Conservation (phyloP, 2,113 vertebrate genomes). For the Tupaia tana region DNA sequence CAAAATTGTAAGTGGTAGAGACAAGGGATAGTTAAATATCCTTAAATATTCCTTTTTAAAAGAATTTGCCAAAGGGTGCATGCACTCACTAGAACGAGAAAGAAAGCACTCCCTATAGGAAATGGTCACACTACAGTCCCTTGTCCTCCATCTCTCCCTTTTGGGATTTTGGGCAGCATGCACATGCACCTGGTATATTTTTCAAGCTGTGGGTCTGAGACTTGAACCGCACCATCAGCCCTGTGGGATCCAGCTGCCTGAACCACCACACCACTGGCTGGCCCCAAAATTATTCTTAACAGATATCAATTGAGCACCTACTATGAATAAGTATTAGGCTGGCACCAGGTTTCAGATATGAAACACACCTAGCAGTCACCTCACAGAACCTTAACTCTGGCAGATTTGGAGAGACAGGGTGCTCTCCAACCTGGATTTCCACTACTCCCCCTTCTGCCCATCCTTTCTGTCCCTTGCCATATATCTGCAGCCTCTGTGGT, state of each 20-base stretch:
- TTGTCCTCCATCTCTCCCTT: too few relatives aligned
- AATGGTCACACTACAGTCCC: too few relatives aligned
- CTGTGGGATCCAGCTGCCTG: too few relatives aligned
- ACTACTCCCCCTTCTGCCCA: neutral
- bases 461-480: neutral
- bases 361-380: neutral
- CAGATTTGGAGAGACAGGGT: neutral
- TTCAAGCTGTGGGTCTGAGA: too few relatives aligned
- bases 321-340: neutral
- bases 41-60: too few relatives aligned
- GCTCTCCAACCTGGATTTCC: neutral
- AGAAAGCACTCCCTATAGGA: too few relatives aligned
- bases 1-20: neutral
- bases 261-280: too few relatives aligned
- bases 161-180: too few relatives aligned
- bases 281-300: neutral
- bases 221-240: too few relatives aligned
- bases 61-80: too few relatives aligned
- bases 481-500: accelerated
- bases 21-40: neutral
- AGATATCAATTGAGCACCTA: neutral
- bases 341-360: neutral
- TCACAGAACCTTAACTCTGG: neutral
- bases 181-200: too few relatives aligned
- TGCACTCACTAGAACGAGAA: too few relatives aligned